Evolutionary conservation across 2,113 vertebrate genomes (phyloP).

Genomic region (Epinephelus moara): DNA sequence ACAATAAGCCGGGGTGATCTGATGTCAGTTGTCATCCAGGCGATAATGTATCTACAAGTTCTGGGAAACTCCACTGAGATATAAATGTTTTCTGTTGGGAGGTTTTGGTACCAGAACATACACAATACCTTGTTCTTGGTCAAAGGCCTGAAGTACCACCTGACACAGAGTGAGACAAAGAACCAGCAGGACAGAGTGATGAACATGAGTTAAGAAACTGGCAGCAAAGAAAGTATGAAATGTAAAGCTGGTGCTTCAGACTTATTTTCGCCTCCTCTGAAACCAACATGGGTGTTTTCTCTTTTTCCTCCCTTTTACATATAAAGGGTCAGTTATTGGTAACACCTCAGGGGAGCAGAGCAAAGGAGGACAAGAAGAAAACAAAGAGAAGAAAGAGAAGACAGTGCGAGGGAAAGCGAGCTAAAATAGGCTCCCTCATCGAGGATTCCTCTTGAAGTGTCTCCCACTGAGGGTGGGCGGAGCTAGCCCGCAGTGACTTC

Average conservation of each 20-base stretch:
- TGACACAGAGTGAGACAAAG: not conserved
- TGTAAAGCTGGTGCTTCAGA: not conserved
- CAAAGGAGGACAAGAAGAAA: constrained; percentile 43
- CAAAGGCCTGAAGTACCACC: not conserved
- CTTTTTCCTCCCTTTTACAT: constrained; percentile 3
- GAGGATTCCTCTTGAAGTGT: constrained; percentile 76
- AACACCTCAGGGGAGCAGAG: constrained; percentile 58
- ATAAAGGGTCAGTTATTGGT: constrained; percentile 57
- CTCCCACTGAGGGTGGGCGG: constrained; percentile 57
- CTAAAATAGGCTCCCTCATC: constrained; percentile 62
- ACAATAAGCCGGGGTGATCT: not conserved
- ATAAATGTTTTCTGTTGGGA: not conserved
- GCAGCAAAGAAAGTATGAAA: not conserved
- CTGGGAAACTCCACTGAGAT: not conserved
- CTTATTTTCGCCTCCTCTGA: not conserved
- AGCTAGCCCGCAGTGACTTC: constrained; percentile 60
- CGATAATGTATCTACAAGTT: not conserved
- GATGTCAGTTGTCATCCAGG: not conserved
- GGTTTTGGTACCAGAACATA: too few species aligned
- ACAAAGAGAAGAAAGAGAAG: constrained; percentile 49
- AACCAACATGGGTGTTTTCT: constrained; percentile 12
- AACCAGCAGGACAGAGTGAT: not conserved
- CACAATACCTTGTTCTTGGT: too few species aligned
- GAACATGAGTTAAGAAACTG: not conserved
- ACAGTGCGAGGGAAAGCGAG: constrained; percentile 4